Percentiles rank a stretch among this genome's conserved stretches.
phyloP scores from a whole-genome alignment of 2,113 vertebrate species.

The Vanacampus margaritifer region DNA sequence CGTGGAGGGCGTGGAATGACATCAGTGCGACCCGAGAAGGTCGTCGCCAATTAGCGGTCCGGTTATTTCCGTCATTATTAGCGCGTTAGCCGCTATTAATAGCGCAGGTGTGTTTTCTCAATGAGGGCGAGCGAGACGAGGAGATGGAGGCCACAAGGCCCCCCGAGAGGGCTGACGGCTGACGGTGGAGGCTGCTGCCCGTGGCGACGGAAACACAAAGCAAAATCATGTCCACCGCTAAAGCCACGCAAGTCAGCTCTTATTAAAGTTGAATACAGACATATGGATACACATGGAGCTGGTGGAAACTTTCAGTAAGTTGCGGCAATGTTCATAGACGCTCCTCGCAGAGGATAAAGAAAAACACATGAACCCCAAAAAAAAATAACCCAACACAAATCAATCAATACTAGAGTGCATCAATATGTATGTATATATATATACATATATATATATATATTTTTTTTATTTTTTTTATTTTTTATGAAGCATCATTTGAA shows the following conservation, averaged over 20 bases:
- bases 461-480: too few species aligned
- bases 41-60: constrained; percentile 27
- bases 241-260: neutral
- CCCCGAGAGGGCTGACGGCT: neutral
- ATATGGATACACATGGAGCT: too few species aligned
- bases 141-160: neutral
- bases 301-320: too few species aligned
- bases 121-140: constrained; percentile 24
- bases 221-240: neutral
- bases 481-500: neutral
- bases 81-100: constrained; percentile 36
- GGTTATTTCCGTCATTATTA: constrained; percentile 45
- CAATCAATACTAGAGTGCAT: too few species aligned
- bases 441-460: too few species aligned
- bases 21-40: constrained; percentile 31
- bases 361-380: too few species aligned
- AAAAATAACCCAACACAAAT: too few species aligned
- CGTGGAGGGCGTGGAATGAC: constrained; percentile 20
- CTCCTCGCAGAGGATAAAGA: too few species aligned
- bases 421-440: too few species aligned
- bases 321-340: too few species aligned
- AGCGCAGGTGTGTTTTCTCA: constrained; percentile 58
- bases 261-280: neutral
- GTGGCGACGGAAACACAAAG: constrained; percentile 32
- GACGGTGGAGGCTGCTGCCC: neutral